These are phyloP conservation scores for Folsomia manolachei DNA, from an alignment of 2,888 invertebrate genomes.

Conservation along the genomic window DNA sequence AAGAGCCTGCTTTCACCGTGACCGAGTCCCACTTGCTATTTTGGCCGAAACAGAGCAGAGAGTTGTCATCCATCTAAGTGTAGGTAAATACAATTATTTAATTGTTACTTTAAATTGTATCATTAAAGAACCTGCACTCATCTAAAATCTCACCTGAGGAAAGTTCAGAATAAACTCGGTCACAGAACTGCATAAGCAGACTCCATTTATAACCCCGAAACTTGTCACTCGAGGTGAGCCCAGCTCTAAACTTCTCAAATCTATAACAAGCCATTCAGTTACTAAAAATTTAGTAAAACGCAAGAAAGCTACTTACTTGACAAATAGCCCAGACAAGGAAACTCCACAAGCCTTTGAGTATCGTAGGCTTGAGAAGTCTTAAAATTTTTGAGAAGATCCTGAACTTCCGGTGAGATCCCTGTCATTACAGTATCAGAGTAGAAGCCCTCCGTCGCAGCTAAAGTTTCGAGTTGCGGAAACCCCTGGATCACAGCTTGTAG, in stretches of 20 bases:
- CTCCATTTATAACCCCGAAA: slow-evolving; percentile 33
- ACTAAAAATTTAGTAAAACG: too few relatives aligned
- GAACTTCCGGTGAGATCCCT: slow-evolving; percentile 24
- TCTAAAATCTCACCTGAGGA: too few relatives aligned
- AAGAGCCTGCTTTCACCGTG: slow-evolving; percentile 27
- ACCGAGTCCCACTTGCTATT: slow-evolving; percentile 22
- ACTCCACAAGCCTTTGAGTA: slow-evolving; percentile 13
- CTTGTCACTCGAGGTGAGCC: slow-evolving; percentile 31
- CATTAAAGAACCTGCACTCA: too few relatives aligned
- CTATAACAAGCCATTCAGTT: slow-evolving; percentile 16
- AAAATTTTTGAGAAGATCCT: slow-evolving; percentile 26
- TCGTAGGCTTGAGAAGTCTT: not conserved
- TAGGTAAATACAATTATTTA: too few relatives aligned
- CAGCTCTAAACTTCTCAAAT: slow-evolving; percentile 25
- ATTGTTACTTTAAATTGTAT: too few relatives aligned
- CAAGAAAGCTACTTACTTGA: slow-evolving; percentile 6
- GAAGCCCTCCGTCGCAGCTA: slow-evolving; percentile 25
- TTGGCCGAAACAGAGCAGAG: slow-evolving; percentile 17
- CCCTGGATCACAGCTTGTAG: slow-evolving; percentile 23
- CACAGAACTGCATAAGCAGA: slow-evolving; percentile 21
- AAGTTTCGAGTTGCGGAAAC: slow-evolving; percentile 28
- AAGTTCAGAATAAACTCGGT: slow-evolving; percentile 20
- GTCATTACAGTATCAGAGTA: slow-evolving; percentile 28
- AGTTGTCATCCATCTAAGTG: slow-evolving; percentile 23
- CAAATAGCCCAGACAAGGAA: slow-evolving; percentile 19